These are phyloP conservation scores for Pseudeuparius sepicola DNA, from an alignment of 2,888 invertebrate genomes.

Conservation along the genomic window DNA sequence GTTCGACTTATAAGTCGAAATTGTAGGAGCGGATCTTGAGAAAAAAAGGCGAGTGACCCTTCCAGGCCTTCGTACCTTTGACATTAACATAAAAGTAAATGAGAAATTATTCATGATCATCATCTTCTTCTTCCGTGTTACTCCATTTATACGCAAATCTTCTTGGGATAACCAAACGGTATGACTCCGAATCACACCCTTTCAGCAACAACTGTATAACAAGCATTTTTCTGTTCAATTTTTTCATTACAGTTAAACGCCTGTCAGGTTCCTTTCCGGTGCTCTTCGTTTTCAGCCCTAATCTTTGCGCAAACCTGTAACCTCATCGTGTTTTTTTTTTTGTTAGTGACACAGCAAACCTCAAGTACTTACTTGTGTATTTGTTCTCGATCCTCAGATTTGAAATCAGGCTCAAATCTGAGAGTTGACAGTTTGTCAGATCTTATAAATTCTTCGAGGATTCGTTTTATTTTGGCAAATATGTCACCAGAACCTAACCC, in stretches of 20 bases:
- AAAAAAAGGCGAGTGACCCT: too few species aligned
- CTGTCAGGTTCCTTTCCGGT: conserved; percentile 28
- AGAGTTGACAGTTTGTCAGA: conserved; percentile 26
- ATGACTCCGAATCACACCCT: conserved; percentile 25
- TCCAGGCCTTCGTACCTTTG: too few species aligned
- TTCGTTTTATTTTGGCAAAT: conserved; percentile 25
- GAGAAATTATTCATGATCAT: too few species aligned
- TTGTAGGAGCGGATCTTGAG: too few species aligned
- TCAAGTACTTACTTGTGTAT: conserved; percentile 23
- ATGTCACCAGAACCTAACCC: conserved; percentile 25
- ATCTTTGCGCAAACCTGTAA: conserved; percentile 24
- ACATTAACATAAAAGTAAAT: too few species aligned
- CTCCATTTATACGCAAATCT: conserved; percentile 25
- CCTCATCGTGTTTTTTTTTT: background rate
- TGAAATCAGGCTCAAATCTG: conserved; percentile 28
- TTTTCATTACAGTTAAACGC: conserved; percentile 27
- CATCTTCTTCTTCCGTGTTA: too few species aligned
- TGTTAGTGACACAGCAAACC: conserved; percentile 6
- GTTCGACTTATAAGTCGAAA: too few species aligned
- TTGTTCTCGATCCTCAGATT: conserved; percentile 28
- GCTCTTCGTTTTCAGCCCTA: conserved; percentile 28
- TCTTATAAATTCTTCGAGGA: conserved; percentile 26
- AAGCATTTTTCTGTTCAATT: conserved; percentile 25
- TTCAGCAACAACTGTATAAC: conserved; percentile 25
- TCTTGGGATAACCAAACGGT: conserved; percentile 25